Percentiles rank a stretch among this genome's conserved stretches.
Conservation (phyloP, 2,797 vertebrate genomes). For the Erpetoichthys calabaricus region DNA sequence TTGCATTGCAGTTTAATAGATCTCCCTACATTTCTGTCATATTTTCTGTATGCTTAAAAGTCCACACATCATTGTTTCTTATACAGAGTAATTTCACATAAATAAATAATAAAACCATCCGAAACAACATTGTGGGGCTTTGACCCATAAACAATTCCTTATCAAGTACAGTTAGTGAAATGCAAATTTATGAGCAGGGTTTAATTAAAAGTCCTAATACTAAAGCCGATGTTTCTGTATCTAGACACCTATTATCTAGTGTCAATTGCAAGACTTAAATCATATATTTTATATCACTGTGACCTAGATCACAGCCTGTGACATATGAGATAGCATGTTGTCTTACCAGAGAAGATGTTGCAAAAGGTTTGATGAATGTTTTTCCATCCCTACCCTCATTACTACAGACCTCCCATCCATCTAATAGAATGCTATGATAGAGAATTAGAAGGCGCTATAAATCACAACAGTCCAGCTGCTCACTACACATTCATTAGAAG, state of each 20-base stretch:
- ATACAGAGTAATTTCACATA: slow-evolving; percentile 16
- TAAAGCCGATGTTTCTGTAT: slow-evolving; percentile 50
- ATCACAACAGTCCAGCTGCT: slow-evolving; percentile 61
- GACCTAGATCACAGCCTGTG: slow-evolving; percentile 60
- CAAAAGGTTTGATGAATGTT: slow-evolving; percentile 59
- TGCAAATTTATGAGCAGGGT: slow-evolving; percentile 51
- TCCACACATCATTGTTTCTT: background rate
- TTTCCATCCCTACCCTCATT: slow-evolving; percentile 72
- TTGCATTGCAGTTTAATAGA: background rate
- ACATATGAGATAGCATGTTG: slow-evolving; percentile 56
- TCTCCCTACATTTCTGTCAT: background rate
- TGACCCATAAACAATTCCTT: slow-evolving; percentile 46
- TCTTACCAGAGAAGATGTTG: slow-evolving; percentile 54
- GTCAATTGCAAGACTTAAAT: slow-evolving; percentile 63
- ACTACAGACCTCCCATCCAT: slow-evolving; percentile 68
- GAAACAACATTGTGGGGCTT: slow-evolving; percentile 51
- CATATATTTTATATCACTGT: slow-evolving; percentile 53
- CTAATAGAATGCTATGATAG: slow-evolving; percentile 70
- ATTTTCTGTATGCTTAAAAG: background rate
- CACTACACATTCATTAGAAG: slow-evolving; percentile 62
- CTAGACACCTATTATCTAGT: slow-evolving; percentile 52
- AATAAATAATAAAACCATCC: slow-evolving; percentile 46
- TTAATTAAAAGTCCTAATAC: slow-evolving; percentile 56
- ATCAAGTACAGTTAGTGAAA: slow-evolving; percentile 45
- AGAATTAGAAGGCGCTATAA: slow-evolving; percentile 55